Evolutionary conservation across 1,140 invertebrate genomes (phyloP).

Genomic region (Trigoniulus corallinus): DNA sequence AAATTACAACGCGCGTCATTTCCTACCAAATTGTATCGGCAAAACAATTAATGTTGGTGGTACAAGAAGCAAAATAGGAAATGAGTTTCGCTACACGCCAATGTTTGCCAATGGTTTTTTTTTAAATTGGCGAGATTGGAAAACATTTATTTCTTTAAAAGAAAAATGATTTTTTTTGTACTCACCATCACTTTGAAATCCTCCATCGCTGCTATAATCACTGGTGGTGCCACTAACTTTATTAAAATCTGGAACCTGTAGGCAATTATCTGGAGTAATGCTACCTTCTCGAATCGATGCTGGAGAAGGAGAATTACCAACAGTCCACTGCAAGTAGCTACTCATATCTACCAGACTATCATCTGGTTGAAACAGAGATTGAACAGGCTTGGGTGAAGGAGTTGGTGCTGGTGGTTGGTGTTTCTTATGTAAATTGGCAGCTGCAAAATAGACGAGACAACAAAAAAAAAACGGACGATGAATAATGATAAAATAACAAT

Average conservation of each 20-base stretch:
- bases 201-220: slow-evolving; percentile 16
- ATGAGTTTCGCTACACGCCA: too few species aligned
- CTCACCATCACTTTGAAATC: slow-evolving; percentile 17
- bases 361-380: slow-evolving; percentile 14
- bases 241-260: not conserved
- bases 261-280: not conserved
- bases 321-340: slow-evolving; percentile 18
- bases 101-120: too few species aligned
- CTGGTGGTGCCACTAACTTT: slow-evolving; percentile 10
- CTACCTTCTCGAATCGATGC: not conserved
- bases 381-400: not conserved
- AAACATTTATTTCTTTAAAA: too few species aligned
- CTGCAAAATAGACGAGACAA: not conserved
- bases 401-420: too few species aligned
- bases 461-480: not conserved
- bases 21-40: too few species aligned
- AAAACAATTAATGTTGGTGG: too few species aligned
- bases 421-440: too few species aligned
- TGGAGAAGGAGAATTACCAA: not conserved
- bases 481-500: not conserved
- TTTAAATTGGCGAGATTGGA: too few species aligned
- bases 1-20: too few species aligned
- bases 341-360: slow-evolving; percentile 20
- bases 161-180: too few species aligned
- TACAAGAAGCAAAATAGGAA: too few species aligned